Evolutionary conservation across 1,140 invertebrate species (phyloP), one percentile per base, ranked within the genome.

Genomic region (Zaprionus camerounensis): DNA sequence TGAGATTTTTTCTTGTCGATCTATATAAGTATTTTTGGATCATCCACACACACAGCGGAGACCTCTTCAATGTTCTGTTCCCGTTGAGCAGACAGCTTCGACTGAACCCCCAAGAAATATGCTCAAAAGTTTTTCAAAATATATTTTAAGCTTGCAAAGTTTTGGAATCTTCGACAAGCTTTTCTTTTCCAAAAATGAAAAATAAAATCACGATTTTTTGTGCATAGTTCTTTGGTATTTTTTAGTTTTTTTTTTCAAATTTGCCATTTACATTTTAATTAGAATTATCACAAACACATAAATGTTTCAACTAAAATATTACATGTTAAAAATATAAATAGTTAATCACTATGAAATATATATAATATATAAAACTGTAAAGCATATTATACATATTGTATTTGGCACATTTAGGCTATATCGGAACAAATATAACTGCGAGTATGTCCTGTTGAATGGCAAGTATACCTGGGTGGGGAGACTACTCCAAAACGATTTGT

Each of bases 271-370:
- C 20, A 64, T 75, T 46, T 91, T 86, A 81, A 81, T 86, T 82
- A 72, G 20, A 80, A 80, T 91, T 86, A 90, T 90, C 79, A 90
- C 87, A 91, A 90, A 86, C 69, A 86, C 69, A 85, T 74, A 80
- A 85, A 82, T 86, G 77, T 71, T 72, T 78, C 41, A 78, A 81
- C 74, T 88, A 76, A 87, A 81, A 62, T 71, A 80, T 81, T 79
- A 69, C 75, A 85, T 63, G 26, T 79, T 78, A 71, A 46, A 77
- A 68, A 51, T 85, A 84, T 85, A 86, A 82, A 71, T 77, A 82
- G 81, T 83, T 71, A 88, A 74, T 38, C 55, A 49, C 69, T 80
- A 84, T 26, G 4, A 74, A 84, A 85, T 64, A 75, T 61, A 87
- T 78, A 80, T 53, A 68, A 64, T 57, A 64, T 63, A 70, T 57